phyloP scores from a whole-genome alignment of 2,797 vertebrate species.

The Aldrovandia affinis region DNA sequence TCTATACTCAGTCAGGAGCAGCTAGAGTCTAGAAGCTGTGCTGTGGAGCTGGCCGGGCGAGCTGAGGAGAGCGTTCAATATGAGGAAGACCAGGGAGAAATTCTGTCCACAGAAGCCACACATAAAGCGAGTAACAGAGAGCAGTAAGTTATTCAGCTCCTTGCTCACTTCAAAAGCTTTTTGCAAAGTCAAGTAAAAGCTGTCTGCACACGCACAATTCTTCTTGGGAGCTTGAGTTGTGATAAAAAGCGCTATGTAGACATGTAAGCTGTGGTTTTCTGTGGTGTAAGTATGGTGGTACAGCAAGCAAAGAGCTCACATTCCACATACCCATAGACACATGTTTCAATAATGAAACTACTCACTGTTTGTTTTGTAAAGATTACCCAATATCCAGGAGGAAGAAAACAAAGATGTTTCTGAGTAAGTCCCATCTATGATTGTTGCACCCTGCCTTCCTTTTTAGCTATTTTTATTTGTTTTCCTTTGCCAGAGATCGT shows the following conservation, averaged over 20 bases:
- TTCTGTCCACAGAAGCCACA: constrained; percentile 51
- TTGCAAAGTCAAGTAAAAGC: not conserved
- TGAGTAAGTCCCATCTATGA: constrained; percentile 70
- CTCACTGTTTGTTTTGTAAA: constrained; percentile 58
- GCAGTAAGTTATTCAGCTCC: constrained; percentile 60
- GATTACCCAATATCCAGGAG: constrained; percentile 77
- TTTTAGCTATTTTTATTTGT: not conserved
- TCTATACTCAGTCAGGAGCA: not conserved
- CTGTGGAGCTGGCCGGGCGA: constrained; percentile 10
- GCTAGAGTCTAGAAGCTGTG: not conserved
- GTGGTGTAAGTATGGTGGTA: constrained; percentile 13
- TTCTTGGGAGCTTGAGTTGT: constrained; percentile 13
- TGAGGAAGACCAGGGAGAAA: constrained; percentile 57
- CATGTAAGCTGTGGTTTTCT: constrained; percentile 1
- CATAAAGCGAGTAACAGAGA: constrained; percentile 59
- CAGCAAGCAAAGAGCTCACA: not conserved
- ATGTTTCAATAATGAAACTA: constrained; percentile 34
- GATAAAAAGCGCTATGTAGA: constrained; percentile 43
- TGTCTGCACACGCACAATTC: not conserved
- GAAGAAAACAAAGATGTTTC: constrained; percentile 78
- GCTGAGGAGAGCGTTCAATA: constrained; percentile 23
- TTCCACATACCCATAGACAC: not conserved
- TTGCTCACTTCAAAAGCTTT: too few species aligned
- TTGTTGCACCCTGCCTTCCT: not conserved
- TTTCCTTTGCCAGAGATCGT: not conserved